A percentile compares a stretch with the other conserved stretches of the same genome.
Conservation (phyloP, 2,113 vertebrate genomes). For the Solea senegalensis region DNA sequence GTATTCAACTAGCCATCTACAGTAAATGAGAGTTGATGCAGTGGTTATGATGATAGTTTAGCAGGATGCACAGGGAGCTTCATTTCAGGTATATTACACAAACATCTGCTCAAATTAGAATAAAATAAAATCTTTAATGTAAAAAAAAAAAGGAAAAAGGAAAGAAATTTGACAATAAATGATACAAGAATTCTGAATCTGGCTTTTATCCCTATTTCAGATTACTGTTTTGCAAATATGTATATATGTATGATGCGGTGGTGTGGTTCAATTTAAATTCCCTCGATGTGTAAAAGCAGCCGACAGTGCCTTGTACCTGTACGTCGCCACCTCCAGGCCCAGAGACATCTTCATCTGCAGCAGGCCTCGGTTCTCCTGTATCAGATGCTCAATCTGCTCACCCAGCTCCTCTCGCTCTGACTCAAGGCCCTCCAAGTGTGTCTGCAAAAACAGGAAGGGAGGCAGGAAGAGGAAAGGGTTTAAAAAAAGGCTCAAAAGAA, state of each 20-base stretch:
- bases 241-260: too few relatives aligned
- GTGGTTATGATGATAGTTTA: neutral
- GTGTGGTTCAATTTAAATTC: too few relatives aligned
- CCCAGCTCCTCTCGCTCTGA: conserved; percentile 67
- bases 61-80: neutral
- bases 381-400: conserved; percentile 61
- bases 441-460: conserved; percentile 68
- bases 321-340: conserved; percentile 78
- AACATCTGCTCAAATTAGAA: too few relatives aligned
- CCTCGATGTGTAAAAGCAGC: too few relatives aligned
- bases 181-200: too few relatives aligned
- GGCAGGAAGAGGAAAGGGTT: conserved; percentile 37
- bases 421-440: conserved; percentile 67
- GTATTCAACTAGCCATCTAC: neutral
- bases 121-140: too few relatives aligned
- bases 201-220: too few relatives aligned
- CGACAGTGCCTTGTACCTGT: conserved; percentile 70
- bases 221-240: too few relatives aligned
- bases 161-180: too few relatives aligned
- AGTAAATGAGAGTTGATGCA: neutral
- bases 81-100: too few relatives aligned
- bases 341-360: conserved; percentile 77
- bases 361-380: conserved; percentile 71
- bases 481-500: neutral
- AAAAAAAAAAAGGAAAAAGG: too few relatives aligned